Evolutionary conservation across 2,888 invertebrate species (phyloP), one percentile per base, ranked within the genome.

Genomic region (Micoletzkya japonica): DNA sequence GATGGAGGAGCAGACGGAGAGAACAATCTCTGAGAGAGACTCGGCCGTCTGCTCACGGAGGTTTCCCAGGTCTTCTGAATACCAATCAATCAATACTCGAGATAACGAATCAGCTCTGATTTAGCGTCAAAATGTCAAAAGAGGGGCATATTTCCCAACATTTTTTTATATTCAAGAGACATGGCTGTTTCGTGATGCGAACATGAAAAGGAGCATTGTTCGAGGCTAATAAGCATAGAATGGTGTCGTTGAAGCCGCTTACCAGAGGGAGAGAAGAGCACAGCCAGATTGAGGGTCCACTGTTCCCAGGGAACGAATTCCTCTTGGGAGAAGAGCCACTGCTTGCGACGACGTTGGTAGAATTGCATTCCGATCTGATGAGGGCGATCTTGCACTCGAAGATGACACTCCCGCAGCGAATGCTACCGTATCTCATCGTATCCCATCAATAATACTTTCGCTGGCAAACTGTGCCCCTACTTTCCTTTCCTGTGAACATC

Each of bases 231-330:
- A n/a, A n/a, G n/a, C n/a, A n/a, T n/a, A n/a, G n/a, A n/a, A n/a
- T n/a, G n/a, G n/a, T n/a, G n/a, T n/a, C n/a, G n/a, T n/a, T n/a
- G n/a, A n/a, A n/a, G n/a, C n/a, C n/a, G n/a, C 39, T 61, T n/a
- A 63, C 52, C 52, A n/a, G 49, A 6, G 1, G 63, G 34, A 24
- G 17, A n/a, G 1, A 63, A 17, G 24, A 28, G n/a, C n/a, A 63
- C 52, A 14, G n/a, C 34, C n/a, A 97, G 89, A 81, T 92, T 91
- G 6, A 97, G 90, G 44, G 94, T 95, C 97, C 97, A 98, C 70
- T 96, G 93, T 87, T 98, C 97, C 97, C 97, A 98, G 0, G 96
- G 94, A 84, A 93, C 93, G 85, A 92, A 92, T 86, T 96, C 95
- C 7, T 92, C 90, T 34, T 63, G 26, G 17, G 36, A 50, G 1